These are phyloP conservation scores for Patella caerulea DNA, from an alignment of 2,888 invertebrate species.

Conservation along the genomic window DNA sequence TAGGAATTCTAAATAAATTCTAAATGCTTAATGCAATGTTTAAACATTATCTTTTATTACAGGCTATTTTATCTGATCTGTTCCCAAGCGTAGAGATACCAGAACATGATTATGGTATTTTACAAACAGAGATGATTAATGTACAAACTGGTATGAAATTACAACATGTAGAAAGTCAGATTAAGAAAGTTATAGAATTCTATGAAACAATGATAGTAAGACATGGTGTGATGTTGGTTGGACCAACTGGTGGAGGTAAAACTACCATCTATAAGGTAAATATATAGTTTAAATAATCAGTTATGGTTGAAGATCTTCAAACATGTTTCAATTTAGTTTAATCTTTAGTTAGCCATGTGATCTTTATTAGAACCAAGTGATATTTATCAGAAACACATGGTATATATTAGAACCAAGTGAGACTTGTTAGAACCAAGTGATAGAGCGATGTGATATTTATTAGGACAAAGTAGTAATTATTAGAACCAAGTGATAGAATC, in stretches of 20 bases:
- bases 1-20: too few species aligned
- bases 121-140: conserved; percentile 78
- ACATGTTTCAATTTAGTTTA: not conserved
- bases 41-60: conserved; percentile 32
- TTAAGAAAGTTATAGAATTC: conserved; percentile 85
- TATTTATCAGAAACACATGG: not conserved
- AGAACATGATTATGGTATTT: conserved; percentile 82
- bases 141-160: conserved; percentile 73
- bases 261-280: conserved; percentile 81
- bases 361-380: not conserved
- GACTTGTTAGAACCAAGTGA: too few species aligned
- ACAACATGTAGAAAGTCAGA: conserved; percentile 81
- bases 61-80: conserved; percentile 89
- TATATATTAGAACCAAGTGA: not conserved
- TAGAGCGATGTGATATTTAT: too few species aligned
- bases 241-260: conserved; percentile 91
- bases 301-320: not conserved
- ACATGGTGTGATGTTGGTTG: conserved; percentile 93
- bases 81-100: conserved; percentile 88
- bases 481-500: too few species aligned
- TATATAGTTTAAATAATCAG: conserved; percentile 5
- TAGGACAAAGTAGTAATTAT: too few species aligned
- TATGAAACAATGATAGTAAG: conserved; percentile 92
- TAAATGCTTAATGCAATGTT: too few species aligned
- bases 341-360: conserved; percentile 3